Evolutionary conservation across 2,113 vertebrate species (phyloP).

Genomic region (Equus quagga): DNA sequence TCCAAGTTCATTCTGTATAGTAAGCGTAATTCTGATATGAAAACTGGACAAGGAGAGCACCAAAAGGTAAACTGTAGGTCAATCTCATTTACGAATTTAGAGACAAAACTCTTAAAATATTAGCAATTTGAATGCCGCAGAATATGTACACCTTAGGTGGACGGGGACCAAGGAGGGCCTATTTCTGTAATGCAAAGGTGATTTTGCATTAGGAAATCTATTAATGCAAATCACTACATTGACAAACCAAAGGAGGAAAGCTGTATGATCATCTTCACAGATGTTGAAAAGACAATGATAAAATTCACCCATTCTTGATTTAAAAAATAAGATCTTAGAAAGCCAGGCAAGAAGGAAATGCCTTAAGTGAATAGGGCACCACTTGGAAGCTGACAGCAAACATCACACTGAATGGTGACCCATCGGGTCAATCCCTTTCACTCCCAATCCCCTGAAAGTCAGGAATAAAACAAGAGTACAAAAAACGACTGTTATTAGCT

Average conservation of each 20-base stretch:
- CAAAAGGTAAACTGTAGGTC: background rate
- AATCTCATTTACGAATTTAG: background rate
- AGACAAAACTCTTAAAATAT: background rate
- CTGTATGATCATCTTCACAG: background rate
- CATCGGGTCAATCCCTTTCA: background rate
- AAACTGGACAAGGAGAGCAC: background rate
- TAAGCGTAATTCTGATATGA: background rate
- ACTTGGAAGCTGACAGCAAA: background rate
- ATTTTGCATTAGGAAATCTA: background rate
- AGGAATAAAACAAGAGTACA: background rate
- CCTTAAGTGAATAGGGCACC: background rate
- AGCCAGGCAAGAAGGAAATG: background rate
- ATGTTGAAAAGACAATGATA: background rate
- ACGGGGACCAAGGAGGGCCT: background rate
- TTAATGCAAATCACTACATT: background rate
- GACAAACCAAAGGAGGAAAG: background rate
- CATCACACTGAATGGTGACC: background rate
- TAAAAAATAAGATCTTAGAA: background rate
- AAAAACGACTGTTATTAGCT: background rate
- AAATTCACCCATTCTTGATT: background rate
- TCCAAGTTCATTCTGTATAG: background rate
- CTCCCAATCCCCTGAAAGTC: background rate
- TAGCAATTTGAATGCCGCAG: background rate
- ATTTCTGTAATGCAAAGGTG: background rate
- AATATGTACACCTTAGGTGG: background rate